Conservation (phyloP, 2,888 invertebrate species). For the Oligia latruncula region DNA sequence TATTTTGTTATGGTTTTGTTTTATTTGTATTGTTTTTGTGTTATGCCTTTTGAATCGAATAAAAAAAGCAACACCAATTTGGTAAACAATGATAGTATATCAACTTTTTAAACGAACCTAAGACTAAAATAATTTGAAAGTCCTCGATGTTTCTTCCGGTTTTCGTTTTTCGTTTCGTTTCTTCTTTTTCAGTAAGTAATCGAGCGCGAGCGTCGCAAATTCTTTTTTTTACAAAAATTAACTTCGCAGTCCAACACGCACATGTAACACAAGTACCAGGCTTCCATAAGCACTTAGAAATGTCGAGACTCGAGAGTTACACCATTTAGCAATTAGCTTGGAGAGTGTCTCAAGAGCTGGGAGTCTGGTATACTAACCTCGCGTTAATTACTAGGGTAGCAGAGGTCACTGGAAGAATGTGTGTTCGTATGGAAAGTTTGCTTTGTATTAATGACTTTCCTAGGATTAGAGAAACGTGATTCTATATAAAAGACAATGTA, state of each 20-base stretch:
- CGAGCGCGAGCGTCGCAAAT: too few species aligned
- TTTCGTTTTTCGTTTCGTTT: too few species aligned
- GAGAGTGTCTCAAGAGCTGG: conserved; percentile 65
- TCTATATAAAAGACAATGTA: not conserved
- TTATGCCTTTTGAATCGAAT: too few species aligned
- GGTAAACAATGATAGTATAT: too few species aligned
- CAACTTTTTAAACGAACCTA: too few species aligned
- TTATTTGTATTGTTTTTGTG: too few species aligned
- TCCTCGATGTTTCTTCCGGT: too few species aligned
- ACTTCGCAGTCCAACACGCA: not conserved
- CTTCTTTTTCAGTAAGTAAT: not conserved
- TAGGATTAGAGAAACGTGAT: not conserved
- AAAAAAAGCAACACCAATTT: too few species aligned
- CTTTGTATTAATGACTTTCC: conserved; percentile 39
- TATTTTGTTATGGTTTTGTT: too few species aligned
- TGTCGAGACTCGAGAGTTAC: conserved; percentile 62
- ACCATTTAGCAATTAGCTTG: conserved; percentile 72
- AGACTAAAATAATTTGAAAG: too few species aligned
- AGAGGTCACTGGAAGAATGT: conserved; percentile 67
- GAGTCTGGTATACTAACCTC: conserved; percentile 67
- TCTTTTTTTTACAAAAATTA: conserved; percentile 2
- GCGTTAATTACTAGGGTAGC: conserved; percentile 70
- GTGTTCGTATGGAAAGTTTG: conserved; percentile 48
- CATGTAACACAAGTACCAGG: conserved; percentile 60
- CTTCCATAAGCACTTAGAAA: conserved; percentile 63